Percentiles rank a stretch among this genome's conserved stretches.
phyloP scores from a whole-genome alignment of 1,140 invertebrate genomes.

The roundworm (Caenorhabditis elegans) region WBcel235 BX284604.4:10986501-10987000 shows the following conservation, averaged over 20 bases:
- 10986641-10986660: neutral
- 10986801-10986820: no score
- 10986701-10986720: neutral
- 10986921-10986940: conserved; percentile 1
- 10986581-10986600: neutral
- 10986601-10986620: neutral
- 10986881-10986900: neutral
- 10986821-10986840: neutral
- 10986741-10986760: conserved; percentile 4
- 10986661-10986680: conserved; percentile 18
- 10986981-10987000: neutral
- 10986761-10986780: neutral
- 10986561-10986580: neutral
- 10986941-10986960: neutral
- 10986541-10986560: neutral
- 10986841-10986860: neutral
- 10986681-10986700: conserved; percentile 6
- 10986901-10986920: neutral
- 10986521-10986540: conserved; percentile 28
- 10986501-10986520: conserved; percentile 44
- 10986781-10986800: neutral
- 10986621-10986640: neutral
- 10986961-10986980: neutral
- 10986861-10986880: neutral
- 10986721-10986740: neutral